Evolutionary conservation across 1,140 invertebrate species (phyloP).

Genomic region (Platyura marginata): DNA sequence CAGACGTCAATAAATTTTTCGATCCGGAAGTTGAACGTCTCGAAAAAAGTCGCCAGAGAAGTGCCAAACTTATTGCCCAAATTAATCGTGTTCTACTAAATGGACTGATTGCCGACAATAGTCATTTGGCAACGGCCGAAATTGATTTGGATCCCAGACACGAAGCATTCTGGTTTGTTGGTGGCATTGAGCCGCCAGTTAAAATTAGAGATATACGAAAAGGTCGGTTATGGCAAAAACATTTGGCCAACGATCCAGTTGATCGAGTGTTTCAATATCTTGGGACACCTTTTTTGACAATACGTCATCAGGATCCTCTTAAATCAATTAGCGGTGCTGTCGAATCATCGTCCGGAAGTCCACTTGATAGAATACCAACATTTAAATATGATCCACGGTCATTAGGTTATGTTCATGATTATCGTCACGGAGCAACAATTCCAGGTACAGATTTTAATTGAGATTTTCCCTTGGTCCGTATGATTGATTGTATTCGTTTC

Average conservation of each 20-base stretch:
- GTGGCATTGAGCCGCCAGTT: constrained; percentile 36
- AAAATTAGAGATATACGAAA: constrained; percentile 23
- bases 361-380: constrained; percentile 20
- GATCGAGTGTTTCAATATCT: constrained; percentile 47
- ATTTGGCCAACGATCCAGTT: constrained; percentile 29
- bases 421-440: constrained; percentile 46
- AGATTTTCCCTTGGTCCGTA: too few relatives aligned
- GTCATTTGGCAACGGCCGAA: constrained; percentile 43
- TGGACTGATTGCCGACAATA: constrained; percentile 30
- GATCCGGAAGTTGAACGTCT: constrained; percentile 10
- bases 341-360: constrained; percentile 15
- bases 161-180: constrained; percentile 63
- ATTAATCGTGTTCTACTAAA: constrained; percentile 45
- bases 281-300: constrained; percentile 38
- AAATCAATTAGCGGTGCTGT: constrained; percentile 33
- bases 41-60: constrained; percentile 17
- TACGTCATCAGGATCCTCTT: constrained; percentile 43
- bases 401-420: constrained; percentile 29
- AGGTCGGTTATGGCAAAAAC: constrained; percentile 21
- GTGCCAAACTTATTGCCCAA: constrained; percentile 36
- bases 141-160: constrained; percentile 51
- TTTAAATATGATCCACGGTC: constrained; percentile 34
- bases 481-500: neutral
- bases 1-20: too few relatives aligned
- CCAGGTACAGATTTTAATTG: constrained; percentile 35